Evolutionary conservation across 30 jellyfish, hydroid and myxozoan genomes (phyloP).

Genomic region (Pelagia noctiluca): DNA sequence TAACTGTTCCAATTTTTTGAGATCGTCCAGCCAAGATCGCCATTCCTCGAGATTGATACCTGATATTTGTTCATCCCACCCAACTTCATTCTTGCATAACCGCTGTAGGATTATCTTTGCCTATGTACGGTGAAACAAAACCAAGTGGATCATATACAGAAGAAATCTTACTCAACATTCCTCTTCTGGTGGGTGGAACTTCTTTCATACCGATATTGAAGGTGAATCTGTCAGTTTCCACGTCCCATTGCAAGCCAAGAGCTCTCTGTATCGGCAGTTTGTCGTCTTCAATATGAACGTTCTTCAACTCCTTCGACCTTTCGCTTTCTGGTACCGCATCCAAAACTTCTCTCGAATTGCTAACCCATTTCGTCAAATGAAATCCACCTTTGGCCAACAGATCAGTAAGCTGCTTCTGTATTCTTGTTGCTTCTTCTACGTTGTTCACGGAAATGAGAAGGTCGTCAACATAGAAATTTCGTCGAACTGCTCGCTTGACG

Average conservation of each 20-base stretch:
- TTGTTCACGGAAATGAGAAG: not conserved
- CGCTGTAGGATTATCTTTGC: conserved; percentile 50
- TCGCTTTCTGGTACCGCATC: conserved; percentile 33
- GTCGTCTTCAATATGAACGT: conserved; percentile 23
- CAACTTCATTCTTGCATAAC: conserved; percentile 9
- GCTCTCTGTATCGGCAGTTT: conserved; percentile 25
- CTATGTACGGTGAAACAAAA: conserved; percentile 38
- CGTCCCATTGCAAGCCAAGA: conserved; percentile 39
- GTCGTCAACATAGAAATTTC: conserved; percentile 51
- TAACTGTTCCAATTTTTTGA: not conserved
- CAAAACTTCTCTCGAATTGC: conserved; percentile 33
- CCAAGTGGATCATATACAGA: conserved; percentile 57
- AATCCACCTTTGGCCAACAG: conserved; percentile 45
- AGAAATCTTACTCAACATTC: conserved; percentile 28
- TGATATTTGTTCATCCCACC: conserved; percentile 51
- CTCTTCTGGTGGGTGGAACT: conserved; percentile 34
- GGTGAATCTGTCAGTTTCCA: conserved; percentile 30
- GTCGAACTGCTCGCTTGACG: not conserved
- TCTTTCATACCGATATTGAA: conserved; percentile 14
- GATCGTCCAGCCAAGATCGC: conserved; percentile 36
- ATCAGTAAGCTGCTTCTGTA: conserved; percentile 7
- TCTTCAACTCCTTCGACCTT: conserved; percentile 31
- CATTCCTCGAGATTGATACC: conserved; percentile 11
- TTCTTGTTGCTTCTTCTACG: conserved; percentile 17
- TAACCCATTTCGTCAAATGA: conserved; percentile 42